Percentiles rank a stretch among this genome's conserved stretches.
Conservation (phyloP, 2,113 vertebrate genomes). For the Entomyzon cyanotis region DNA sequence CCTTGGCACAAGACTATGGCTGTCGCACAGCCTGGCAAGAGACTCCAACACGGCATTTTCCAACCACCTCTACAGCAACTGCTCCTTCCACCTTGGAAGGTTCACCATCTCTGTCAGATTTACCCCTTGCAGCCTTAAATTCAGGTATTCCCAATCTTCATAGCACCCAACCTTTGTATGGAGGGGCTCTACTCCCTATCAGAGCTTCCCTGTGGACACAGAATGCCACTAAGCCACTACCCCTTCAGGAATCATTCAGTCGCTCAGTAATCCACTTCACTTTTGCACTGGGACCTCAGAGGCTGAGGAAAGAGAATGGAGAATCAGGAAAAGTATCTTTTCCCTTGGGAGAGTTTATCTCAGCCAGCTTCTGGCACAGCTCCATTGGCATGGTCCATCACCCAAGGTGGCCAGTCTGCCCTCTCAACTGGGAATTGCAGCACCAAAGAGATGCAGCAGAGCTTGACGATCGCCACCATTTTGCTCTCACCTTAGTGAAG, state of each 20-base stretch:
- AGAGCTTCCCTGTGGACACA: not conserved
- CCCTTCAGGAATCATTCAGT: not conserved
- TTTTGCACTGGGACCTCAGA: not conserved
- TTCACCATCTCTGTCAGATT: not conserved
- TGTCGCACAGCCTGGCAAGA: not conserved
- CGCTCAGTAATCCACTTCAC: not conserved
- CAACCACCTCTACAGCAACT: not conserved
- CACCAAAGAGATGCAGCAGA: not conserved
- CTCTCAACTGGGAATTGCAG: not conserved
- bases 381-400: not conserved
- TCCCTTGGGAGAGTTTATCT: not conserved
- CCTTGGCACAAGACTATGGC: not conserved
- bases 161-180: not conserved
- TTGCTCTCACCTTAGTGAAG: not conserved
- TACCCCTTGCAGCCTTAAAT: not conserved
- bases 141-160: not conserved
- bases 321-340: no score
- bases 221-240: not conserved
- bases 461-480: not conserved
- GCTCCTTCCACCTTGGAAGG: not conserved
- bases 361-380: not conserved
- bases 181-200: no score
- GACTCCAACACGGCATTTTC: not conserved
- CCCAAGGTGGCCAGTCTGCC: not conserved
- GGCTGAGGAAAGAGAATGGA: not conserved